These are phyloP conservation scores for Tetramorium simillimum DNA, from an alignment of 1,140 invertebrate genomes.

Conservation along the genomic window DNA sequence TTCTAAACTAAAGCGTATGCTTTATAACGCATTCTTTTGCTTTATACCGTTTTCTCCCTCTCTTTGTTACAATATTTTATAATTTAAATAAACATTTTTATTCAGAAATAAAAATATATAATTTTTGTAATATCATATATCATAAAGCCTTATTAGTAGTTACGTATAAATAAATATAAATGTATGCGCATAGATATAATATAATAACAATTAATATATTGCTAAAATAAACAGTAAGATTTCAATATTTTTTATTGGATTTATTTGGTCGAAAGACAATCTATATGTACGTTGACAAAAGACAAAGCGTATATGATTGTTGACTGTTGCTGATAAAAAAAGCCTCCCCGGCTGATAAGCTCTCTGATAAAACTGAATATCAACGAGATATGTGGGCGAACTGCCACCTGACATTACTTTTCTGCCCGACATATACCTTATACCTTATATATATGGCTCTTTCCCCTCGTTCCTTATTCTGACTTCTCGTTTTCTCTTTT, in stretches of 20 bases:
- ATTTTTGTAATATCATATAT: neutral
- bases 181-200: neutral
- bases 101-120: neutral
- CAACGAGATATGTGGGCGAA: neutral
- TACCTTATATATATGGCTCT: neutral
- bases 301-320: neutral
- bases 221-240: neutral
- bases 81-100: neutral
- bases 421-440: neutral
- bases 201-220: neutral
- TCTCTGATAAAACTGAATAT: constrained; percentile 41
- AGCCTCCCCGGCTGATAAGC: constrained; percentile 15
- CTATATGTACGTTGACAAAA: neutral
- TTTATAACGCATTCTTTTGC: neutral
- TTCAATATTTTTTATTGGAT: neutral
- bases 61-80: neutral
- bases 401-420: neutral
- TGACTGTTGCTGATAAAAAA: constrained; percentile 22
- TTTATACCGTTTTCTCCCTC: neutral
- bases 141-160: neutral
- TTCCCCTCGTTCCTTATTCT: neutral
- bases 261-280: neutral
- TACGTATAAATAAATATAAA: neutral
- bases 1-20: no score
- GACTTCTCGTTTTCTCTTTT: neutral